Evolutionary conservation across 2,113 vertebrate species (phyloP), one percentile per base, ranked within the genome.

Genomic region (Percopsis transmontana): DNA sequence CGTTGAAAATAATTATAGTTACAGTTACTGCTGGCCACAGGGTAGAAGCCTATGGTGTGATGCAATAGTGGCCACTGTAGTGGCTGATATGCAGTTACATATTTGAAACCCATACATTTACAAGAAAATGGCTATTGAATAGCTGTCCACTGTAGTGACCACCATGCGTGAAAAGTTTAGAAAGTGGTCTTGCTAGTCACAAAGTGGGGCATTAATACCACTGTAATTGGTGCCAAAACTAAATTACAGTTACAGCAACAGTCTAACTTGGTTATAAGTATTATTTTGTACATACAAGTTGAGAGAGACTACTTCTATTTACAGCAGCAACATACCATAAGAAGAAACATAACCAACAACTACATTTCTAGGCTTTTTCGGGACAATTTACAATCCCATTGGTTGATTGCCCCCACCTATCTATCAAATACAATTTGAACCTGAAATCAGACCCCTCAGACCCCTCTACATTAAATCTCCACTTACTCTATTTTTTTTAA

Each of bases 151-250:
- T n/a, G n/a, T n/a, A n/a, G n/a, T n/a, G n/a, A n/a, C n/a, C n/a
- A n/a, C n/a, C n/a, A n/a, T n/a, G n/a, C n/a, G n/a, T n/a, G n/a
- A n/a, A n/a, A n/a, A n/a, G n/a, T n/a, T n/a, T n/a, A 9, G n/a
- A 19, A 19, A 63, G 65, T 62, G 51, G 47, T 53, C 57, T 74
- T 69, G 72, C 68, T 7, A 20, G 47, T 68, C 70, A 50, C 52
- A 47, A 90, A 87, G 80, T 74, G 70, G 83, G 76, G 20, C 74
- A 62, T 84, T 86, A 82, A 83, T 24, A 68, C 70, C 60, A 55
- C n/a, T 39, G 24, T 85, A 78, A 85, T 79, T 64, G 69, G 60
- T 83, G 79, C 80, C 71, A 74, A 80, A 68, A 50, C 69, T 76
- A 71, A 2, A 48, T 72, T 82, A 62, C 69, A 71, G 67, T 61